phyloP scores from a whole-genome alignment of 2,888 invertebrate species.

The Autographa gamma region DNA sequence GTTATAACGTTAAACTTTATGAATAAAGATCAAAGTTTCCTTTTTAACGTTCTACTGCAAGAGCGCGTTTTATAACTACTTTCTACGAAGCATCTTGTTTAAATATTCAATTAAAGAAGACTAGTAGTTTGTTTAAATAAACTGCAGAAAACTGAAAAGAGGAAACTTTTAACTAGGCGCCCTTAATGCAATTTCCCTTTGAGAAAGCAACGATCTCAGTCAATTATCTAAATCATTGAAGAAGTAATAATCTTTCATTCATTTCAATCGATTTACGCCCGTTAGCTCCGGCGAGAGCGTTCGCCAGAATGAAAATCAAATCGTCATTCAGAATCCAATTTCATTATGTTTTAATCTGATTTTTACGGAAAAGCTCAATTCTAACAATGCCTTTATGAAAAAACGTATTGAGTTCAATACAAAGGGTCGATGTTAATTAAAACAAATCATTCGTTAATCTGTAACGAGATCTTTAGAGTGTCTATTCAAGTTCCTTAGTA shows the following conservation, averaged over 20 bases:
- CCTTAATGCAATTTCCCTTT: slow-evolving; percentile 22
- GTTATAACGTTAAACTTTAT: slow-evolving; percentile 16
- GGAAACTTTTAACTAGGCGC: slow-evolving; percentile 38
- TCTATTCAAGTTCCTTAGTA: slow-evolving; percentile 44
- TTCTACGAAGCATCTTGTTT: slow-evolving; percentile 24
- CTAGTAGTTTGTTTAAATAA: slow-evolving; percentile 45
- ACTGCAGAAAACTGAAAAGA: slow-evolving; percentile 24
- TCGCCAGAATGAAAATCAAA: slow-evolving; percentile 64
- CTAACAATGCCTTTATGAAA: slow-evolving; percentile 42
- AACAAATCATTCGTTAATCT: slow-evolving; percentile 50
- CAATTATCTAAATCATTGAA: slow-evolving; percentile 65
- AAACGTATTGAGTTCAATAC: slow-evolving; percentile 35
- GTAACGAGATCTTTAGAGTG: slow-evolving; percentile 46
- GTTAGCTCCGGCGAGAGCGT: slow-evolving; percentile 61
- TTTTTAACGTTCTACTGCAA: slow-evolving; percentile 8
- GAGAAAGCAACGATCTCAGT: slow-evolving; percentile 22
- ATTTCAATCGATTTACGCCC: slow-evolving; percentile 58
- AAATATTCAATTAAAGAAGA: slow-evolving; percentile 53
- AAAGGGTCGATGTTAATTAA: slow-evolving; percentile 45
- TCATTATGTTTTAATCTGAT: slow-evolving; percentile 51
- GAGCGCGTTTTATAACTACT: slow-evolving; percentile 15
- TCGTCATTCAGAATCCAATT: slow-evolving; percentile 47
- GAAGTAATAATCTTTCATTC: slow-evolving; percentile 62
- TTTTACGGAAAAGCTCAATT: slow-evolving; percentile 39
- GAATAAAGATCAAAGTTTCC: slow-evolving; percentile 27